Conservation (phyloP, 2,113 vertebrate genomes). For the Tragelaphus buxtoni region DNA sequence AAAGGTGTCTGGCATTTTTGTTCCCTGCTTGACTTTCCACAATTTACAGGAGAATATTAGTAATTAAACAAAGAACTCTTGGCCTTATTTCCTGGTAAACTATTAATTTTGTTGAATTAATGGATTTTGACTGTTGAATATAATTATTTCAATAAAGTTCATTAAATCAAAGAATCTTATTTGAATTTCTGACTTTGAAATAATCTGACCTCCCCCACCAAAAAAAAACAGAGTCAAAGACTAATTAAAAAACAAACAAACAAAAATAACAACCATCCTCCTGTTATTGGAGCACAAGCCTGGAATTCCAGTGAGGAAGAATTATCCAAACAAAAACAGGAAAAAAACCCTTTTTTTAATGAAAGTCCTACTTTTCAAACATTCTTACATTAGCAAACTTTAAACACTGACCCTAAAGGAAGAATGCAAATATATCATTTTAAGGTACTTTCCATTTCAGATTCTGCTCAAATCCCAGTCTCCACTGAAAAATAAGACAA, state of each 20-base stretch:
- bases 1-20: neutral
- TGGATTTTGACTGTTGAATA: neutral
- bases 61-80: neutral
- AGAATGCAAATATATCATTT: neutral
- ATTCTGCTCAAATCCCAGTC: neutral
- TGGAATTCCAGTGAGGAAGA: neutral
- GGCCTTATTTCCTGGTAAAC: neutral
- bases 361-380: neutral
- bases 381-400: neutral
- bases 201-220: neutral
- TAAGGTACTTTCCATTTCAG: neutral
- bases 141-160: conserved; percentile 14
- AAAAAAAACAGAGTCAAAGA: neutral
- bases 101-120: conserved; percentile 10
- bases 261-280: neutral
- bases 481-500: neutral
- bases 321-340: neutral
- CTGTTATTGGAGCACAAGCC: neutral
- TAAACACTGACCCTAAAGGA: neutral
- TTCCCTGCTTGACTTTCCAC: neutral
- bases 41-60: neutral
- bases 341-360: neutral
- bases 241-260: neutral
- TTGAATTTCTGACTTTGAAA: conserved; percentile 11
- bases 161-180: neutral